Conservation (phyloP, 2,797 vertebrate genomes). For the Podarcis lilfordi region DNA sequence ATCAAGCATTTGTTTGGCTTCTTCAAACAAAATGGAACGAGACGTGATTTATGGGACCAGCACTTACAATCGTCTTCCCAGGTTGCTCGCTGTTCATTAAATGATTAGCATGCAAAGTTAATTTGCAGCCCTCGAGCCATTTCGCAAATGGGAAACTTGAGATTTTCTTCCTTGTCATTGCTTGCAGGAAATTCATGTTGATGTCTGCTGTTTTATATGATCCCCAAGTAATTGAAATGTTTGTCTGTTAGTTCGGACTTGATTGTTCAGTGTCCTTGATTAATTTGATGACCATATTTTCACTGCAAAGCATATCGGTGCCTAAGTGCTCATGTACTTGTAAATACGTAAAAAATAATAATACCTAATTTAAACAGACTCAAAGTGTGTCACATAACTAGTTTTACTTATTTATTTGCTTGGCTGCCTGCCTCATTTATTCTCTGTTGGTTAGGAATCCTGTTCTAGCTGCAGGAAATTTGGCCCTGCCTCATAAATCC, state of each 20-base stretch:
- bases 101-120: constrained; percentile 20
- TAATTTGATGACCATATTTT: not conserved
- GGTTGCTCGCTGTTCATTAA: not conserved
- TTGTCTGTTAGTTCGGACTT: not conserved
- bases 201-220: constrained; percentile 15
- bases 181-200: constrained; percentile 18
- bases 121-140: constrained; percentile 18
- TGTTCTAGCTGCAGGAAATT: not conserved
- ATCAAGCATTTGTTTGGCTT: not conserved
- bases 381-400: not conserved
- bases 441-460: not conserved
- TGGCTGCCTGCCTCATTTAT: not conserved
- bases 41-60: not conserved
- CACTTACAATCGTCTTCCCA: not conserved
- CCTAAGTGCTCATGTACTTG: not conserved
- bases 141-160: not conserved
- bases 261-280: not conserved
- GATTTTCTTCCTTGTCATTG: not conserved
- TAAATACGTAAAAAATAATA: not conserved
- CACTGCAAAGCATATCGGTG: not conserved
- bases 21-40: not conserved
- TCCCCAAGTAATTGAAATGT: not conserved
- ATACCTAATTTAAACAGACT: not conserved
- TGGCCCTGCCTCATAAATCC: not conserved
- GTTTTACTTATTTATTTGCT: not conserved